Evolutionary conservation across 2,797 vertebrate species (phyloP), one percentile per base, ranked within the genome.

Genomic region (Orestias chungarensis): DNA sequence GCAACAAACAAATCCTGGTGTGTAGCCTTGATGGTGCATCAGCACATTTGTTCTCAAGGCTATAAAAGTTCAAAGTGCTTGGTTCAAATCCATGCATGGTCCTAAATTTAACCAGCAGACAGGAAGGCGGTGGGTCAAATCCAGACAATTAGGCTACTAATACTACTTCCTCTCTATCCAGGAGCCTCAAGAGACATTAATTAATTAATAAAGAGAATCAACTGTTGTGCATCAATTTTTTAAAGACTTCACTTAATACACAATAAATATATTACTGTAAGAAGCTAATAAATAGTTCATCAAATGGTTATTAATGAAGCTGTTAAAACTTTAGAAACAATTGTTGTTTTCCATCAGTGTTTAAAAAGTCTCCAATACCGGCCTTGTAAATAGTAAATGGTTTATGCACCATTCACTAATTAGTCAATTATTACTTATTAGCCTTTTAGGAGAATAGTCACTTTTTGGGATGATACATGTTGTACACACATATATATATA

Each of bases 61-160:
- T 73, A 71, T 78, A 71, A 83, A 87, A 29, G 73, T 73, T 79
- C 70, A 67, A 4, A n/a, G 12, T 17, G 31, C 73, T 69, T n/a
- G 52, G 72, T 59, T 82, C 87, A 82, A 80, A 84, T 70, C 78
- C 81, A 78, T 76, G 74, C 66, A 25, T 76, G 85, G 70, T 90
- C 80, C 79, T 83, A 92, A 91, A 90, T 91, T 87, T 76, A 88
- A 79, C 7, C 72, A 35, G 83, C 81, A 89, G 91, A 91, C 90
- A 89, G 68, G 73, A 81, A 75, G 90, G 88, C 86, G 87, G 64
- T 86, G 25, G 64, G 38, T 83, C 71, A 17, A 76, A 83, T 78
- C 75, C 66, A 66, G 79, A 82, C 80, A 29, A 91, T 88, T n/a
- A n/a, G n/a, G n/a, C n/a, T 92, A 92, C 88, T 72, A 66, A 91